Evolutionary conservation across 1,140 invertebrate genomes (phyloP).

Genomic region (Harpegnathos saltator): DNA sequence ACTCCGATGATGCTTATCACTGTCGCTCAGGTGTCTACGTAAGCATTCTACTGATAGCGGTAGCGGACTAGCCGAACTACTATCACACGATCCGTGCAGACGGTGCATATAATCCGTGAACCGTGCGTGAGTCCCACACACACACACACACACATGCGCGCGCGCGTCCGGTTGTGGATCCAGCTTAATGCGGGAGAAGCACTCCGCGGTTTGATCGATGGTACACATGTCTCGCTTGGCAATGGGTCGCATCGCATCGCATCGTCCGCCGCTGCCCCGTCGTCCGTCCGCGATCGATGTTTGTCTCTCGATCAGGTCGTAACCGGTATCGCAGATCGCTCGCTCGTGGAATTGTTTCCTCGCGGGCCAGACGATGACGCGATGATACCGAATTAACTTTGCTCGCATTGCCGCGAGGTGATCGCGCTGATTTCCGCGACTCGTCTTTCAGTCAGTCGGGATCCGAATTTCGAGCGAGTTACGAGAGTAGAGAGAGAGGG

Average conservation of each 20-base stretch:
- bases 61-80: slow-evolving; percentile 4
- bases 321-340: slow-evolving; percentile 23
- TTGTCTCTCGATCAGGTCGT: slow-evolving; percentile 16
- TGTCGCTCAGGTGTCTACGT: background rate
- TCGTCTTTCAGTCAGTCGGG: background rate
- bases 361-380: background rate
- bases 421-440: background rate
- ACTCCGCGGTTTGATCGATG: slow-evolving; percentile 51
- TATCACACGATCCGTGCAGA: slow-evolving; percentile 3
- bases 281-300: slow-evolving; percentile 42
- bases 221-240: slow-evolving; percentile 31
- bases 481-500: background rate
- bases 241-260: slow-evolving; percentile 27
- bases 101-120: slow-evolving; percentile 43
- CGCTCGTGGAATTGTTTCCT: background rate
- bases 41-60: background rate
- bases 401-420: background rate
- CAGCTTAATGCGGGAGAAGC: slow-evolving; percentile 36
- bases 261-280: background rate
- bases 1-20: background rate
- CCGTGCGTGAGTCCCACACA: slow-evolving; percentile 56
- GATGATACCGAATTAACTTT: slow-evolving; percentile 23
- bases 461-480: background rate
- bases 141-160: too few relatives aligned
- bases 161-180: slow-evolving; percentile 24